These are phyloP conservation scores for Nematolebias whitei DNA, from an alignment of 2,113 vertebrate species.

Conservation along the genomic window DNA sequence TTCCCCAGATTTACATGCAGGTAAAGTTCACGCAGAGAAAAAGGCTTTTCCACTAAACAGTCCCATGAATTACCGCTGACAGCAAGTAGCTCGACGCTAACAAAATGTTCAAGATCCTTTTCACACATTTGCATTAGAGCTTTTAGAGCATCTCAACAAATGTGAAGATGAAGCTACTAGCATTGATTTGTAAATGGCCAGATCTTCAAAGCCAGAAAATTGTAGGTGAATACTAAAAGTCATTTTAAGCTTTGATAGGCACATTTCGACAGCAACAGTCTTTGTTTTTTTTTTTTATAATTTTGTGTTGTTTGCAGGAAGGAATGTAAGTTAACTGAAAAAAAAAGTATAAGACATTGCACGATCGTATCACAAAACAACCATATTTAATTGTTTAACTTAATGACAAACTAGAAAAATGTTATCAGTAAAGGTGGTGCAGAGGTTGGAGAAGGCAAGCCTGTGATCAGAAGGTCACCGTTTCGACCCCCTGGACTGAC, in stretches of 20 bases:
- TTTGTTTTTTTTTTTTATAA: not conserved
- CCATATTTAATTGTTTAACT: no score
- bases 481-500: no score
- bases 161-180: not conserved
- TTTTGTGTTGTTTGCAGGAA: not conserved
- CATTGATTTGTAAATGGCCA: not conserved
- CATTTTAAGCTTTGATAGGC: not conserved
- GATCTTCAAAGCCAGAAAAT: constrained; percentile 4
- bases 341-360: not conserved
- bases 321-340: not conserved
- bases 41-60: constrained; percentile 3
- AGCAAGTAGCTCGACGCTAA: not conserved
- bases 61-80: not conserved
- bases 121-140: not conserved
- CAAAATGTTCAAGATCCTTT: not conserved
- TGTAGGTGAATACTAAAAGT: not conserved
- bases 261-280: not conserved
- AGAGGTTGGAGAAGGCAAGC: no score
- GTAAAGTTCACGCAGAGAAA: constrained; percentile 13
- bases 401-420: no score
- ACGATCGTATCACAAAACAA: no score
- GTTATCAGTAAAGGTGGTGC: no score
- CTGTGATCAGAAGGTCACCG: no score
- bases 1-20: constrained; percentile 30
- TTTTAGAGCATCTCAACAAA: not conserved